A percentile compares a stretch with the other conserved stretches of the same genome.
These are phyloP conservation scores for Aphodius granarius DNA, from an alignment of 2,888 invertebrate species.

Conservation along the genomic window DNA sequence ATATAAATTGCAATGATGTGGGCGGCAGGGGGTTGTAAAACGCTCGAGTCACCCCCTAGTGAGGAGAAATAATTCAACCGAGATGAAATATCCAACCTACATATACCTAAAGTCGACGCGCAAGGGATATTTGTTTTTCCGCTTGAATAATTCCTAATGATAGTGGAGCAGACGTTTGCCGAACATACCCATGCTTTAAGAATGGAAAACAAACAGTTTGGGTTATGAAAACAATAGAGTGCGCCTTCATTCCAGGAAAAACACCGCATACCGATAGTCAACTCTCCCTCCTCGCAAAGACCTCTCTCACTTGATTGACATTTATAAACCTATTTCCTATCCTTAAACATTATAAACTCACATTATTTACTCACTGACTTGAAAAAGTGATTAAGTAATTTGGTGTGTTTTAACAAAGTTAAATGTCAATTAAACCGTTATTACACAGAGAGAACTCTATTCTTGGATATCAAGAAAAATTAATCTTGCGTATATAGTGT, in stretches of 20 bases:
- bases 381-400: no score
- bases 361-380: no score
- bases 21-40: background rate
- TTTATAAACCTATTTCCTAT: no score
- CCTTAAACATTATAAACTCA: no score
- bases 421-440: no score
- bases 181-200: slow-evolving; percentile 1
- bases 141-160: slow-evolving; percentile 3
- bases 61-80: background rate
- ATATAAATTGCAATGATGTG: background rate
- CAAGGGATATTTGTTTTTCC: slow-evolving; percentile 9
- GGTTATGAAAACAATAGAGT: slow-evolving; percentile 9
- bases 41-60: background rate
- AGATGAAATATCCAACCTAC: background rate
- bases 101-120: background rate
- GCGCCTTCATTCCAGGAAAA: background rate
- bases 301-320: no score
- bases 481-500: no score
- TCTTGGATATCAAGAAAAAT: no score
- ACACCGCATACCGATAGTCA: background rate
- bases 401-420: no score
- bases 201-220: slow-evolving; percentile 13
- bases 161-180: background rate
- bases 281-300: background rate
- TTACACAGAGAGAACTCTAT: no score